Evolutionary conservation across 2,113 vertebrate species (phyloP), one percentile per base, ranked within the genome.

Genomic region (Indri indri): DNA sequence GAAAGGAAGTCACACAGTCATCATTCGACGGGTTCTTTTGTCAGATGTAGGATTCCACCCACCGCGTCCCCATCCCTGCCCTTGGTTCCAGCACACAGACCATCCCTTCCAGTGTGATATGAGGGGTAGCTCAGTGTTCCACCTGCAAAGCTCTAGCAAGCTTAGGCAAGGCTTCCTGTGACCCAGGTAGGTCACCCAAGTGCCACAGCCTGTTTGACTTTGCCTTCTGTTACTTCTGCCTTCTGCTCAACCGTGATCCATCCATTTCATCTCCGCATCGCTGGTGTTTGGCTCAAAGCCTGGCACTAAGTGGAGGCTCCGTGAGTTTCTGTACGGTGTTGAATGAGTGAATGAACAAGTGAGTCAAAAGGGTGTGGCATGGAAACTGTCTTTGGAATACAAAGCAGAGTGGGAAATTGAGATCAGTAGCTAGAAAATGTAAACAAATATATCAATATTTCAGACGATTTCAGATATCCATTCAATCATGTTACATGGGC

Each of bases 331-430:
- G 18, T 18, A 20, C 32, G 34, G 22, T 54, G 42, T 66, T 68
- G 23, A 90, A 59, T 45, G 57, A 93, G 17, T 70, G 54, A 81
- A 40, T 65, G 20, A 87, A 45, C n/a, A 76, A 57, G 65, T 80
- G 30, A 96, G 42, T 47, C 37, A 30, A 74, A 76, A 88, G 20
- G 16, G 22, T 25, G 30, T 7, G 22, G 32, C 14, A 0, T 68
- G 34, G 81, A 17, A 92, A 81, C 42, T 68, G n/a, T 57, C 71
- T 85, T 0, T 77, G 65, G 65, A 89, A 59, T 22, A 3, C 42
- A 95, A 88, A 79, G 20, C 79, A 57, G 11, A 90, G 27, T 79
- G 76, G 71, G 68, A 95, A 90, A 89, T 63, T 73, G 96, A 95
- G 54, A 85, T 95, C 68, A 70, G 42, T 76, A 73, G 42, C n/a